Evolutionary conservation across 2,113 vertebrate species (phyloP).

Genomic region (Seriola quinqueradiata): DNA sequence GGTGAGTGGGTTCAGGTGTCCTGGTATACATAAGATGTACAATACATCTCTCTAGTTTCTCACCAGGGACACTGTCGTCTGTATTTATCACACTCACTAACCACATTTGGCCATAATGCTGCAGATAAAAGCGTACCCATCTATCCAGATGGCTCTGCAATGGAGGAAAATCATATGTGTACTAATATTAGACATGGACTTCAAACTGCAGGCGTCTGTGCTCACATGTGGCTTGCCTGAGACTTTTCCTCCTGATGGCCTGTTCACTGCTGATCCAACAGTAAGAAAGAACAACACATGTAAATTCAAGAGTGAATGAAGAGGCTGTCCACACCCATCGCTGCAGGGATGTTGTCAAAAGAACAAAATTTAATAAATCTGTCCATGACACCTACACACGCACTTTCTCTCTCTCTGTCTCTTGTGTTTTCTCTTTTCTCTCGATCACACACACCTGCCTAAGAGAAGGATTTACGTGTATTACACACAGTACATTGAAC

Average conservation of each 20-base stretch:
- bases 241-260: constrained; percentile 42
- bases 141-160: constrained; percentile 73
- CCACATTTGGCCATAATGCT: constrained; percentile 64
- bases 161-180: constrained; percentile 53
- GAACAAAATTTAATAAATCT: constrained; percentile 89
- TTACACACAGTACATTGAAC: constrained; percentile 80
- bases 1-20: constrained; percentile 71
- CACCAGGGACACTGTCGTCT: constrained; percentile 55
- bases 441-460: constrained; percentile 73
- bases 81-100: constrained; percentile 74
- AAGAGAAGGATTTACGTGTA: constrained; percentile 76
- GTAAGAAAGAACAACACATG: constrained; percentile 47
- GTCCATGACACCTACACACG: constrained; percentile 86
- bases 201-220: constrained; percentile 33
- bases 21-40: constrained; percentile 45
- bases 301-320: constrained; percentile 62
- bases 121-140: constrained; percentile 62
- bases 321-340: constrained; percentile 67
- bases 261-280: constrained; percentile 39
- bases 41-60: constrained; percentile 56
- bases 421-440: constrained; percentile 53
- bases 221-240: constrained; percentile 36
- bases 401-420: constrained; percentile 40
- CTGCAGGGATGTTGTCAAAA: constrained; percentile 79
- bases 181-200: constrained; percentile 49